Evolutionary conservation across 2,113 vertebrate species (phyloP).

Genomic region (Corythornis cristatus): DNA sequence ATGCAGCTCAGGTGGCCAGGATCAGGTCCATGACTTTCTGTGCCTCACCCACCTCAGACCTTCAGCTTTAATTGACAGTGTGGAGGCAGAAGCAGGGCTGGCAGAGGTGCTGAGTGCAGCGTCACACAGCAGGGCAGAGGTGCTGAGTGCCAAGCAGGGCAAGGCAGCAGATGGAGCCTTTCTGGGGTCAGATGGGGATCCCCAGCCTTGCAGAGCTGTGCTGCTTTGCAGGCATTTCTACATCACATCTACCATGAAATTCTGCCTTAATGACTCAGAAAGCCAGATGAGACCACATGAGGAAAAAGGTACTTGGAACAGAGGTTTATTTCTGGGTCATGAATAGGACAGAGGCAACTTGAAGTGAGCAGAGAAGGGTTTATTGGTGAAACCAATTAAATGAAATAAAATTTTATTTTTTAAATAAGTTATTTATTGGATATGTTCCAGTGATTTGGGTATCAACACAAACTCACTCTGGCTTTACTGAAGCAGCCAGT

Average conservation of each 20-base stretch:
- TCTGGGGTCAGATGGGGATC: not conserved
- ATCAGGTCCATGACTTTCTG: not conserved
- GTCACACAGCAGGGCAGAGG: too few relatives aligned
- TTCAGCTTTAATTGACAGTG: not conserved
- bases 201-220: not conserved
- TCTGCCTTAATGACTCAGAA: not conserved
- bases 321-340: not conserved
- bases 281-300: not conserved
- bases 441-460: not conserved
- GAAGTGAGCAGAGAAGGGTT: not conserved
- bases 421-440: too few relatives aligned
- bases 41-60: not conserved
- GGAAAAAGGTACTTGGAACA: not conserved
- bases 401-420: too few relatives aligned
- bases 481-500: not conserved
- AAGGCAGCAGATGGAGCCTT: not conserved
- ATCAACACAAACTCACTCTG: not conserved
- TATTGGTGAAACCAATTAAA: not conserved
- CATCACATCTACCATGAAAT: not conserved
- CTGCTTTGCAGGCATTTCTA: not conserved
- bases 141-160: not conserved
- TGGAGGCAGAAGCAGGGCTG: too few relatives aligned
- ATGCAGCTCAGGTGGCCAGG: not conserved
- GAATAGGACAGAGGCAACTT: not conserved
- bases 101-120: too few relatives aligned